Evolutionary conservation across 2,888 invertebrate genomes (phyloP).

Genomic region (Xanthia icteritia): DNA sequence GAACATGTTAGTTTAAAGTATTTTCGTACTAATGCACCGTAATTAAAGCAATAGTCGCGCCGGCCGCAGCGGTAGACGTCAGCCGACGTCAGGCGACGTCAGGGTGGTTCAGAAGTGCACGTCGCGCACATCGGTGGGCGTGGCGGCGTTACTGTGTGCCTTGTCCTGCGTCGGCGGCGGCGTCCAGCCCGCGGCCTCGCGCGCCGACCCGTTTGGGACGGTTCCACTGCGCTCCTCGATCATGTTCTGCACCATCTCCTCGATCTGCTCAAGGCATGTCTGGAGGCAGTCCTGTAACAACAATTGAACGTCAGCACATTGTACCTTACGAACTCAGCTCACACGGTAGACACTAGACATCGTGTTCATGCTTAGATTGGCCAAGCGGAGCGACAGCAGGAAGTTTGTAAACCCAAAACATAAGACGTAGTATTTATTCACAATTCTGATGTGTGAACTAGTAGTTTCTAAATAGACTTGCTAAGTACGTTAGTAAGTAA

Average conservation of each 20-base stretch:
- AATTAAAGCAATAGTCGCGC: constrained; percentile 76
- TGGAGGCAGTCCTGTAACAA: constrained; percentile 94
- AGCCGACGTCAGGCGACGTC: constrained; percentile 7
- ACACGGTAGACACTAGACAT: not conserved
- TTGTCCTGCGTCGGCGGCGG: constrained; percentile 88
- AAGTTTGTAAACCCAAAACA: not conserved
- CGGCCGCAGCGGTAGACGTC: constrained; percentile 11
- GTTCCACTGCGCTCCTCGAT: constrained; percentile 83
- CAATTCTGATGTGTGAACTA: constrained; percentile 3
- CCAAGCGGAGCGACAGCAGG: not conserved
- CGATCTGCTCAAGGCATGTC: constrained; percentile 95
- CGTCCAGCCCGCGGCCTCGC: constrained; percentile 85
- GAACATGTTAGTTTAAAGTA: constrained; percentile 86
- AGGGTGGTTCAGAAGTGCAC: constrained; percentile 92
- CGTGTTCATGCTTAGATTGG: not conserved
- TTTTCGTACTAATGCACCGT: constrained; percentile 88
- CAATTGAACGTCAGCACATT: constrained; percentile 9
- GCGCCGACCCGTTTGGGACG: constrained; percentile 86
- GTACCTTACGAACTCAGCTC: not conserved
- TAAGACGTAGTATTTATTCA: constrained; percentile 10
- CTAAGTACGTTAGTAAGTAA: constrained; percentile 29
- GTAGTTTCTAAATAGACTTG: constrained; percentile 26
- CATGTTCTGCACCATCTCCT: constrained; percentile 93
- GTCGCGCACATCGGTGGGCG: constrained; percentile 96
- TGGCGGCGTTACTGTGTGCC: constrained; percentile 94